These are phyloP conservation scores for Dryas iulia DNA, from an alignment of 1,140 invertebrate species.

Conservation along the genomic window DNA sequence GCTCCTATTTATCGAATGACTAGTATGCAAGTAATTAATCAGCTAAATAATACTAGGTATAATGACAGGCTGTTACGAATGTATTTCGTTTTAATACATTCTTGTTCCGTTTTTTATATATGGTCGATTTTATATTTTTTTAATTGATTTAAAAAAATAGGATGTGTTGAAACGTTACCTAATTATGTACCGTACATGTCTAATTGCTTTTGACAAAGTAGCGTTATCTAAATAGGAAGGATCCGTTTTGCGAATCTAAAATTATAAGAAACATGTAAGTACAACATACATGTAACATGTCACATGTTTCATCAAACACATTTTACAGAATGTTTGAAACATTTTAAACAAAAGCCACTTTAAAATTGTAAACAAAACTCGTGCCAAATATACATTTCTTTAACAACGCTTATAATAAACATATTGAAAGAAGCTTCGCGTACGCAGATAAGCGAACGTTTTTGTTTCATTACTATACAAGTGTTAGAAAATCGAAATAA, in stretches of 20 bases:
- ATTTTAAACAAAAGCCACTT: neutral
- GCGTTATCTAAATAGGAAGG: neutral
- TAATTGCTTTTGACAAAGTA: too few species aligned
- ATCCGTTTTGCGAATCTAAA: neutral
- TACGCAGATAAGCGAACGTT: neutral
- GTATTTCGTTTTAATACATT: too few species aligned
- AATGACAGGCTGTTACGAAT: too few species aligned
- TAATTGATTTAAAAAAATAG: too few species aligned
- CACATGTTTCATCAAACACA: neutral
- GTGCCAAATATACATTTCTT: neutral
- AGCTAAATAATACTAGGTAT: too few species aligned
- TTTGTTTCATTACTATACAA: neutral
- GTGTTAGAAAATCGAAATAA: conserved; percentile 10
- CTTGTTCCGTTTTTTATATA: too few species aligned
- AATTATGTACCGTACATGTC: too few species aligned
- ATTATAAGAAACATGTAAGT: too few species aligned
- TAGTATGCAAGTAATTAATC: too few species aligned
- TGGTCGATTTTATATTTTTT: too few species aligned
- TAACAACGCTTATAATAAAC: neutral
- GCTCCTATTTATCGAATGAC: too few species aligned
- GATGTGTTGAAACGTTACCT: too few species aligned
- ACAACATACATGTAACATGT: neutral
- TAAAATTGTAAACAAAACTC: neutral
- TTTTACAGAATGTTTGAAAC: neutral
- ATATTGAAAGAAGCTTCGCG: neutral